Evolutionary conservation across 2,113 vertebrate species (phyloP).

Genomic region (Cyanoramphus novaezelandiae): DNA sequence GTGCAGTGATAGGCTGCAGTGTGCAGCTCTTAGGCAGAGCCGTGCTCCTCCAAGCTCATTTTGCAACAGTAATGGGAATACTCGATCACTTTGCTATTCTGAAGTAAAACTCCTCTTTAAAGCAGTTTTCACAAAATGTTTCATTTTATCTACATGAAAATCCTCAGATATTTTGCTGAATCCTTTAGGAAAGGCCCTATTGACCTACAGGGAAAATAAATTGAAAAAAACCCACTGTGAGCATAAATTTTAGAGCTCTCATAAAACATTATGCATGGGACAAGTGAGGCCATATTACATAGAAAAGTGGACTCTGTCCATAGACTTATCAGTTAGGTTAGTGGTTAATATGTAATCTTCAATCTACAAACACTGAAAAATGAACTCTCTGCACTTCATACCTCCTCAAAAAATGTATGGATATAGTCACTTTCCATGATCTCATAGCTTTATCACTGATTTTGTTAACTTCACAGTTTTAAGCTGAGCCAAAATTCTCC

Average conservation of each 20-base stretch:
- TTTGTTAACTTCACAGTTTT: neutral
- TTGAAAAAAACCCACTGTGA: neutral
- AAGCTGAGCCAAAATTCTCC: neutral
- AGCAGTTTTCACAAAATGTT: neutral
- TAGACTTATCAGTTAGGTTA: conserved; percentile 63
- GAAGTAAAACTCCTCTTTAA: neutral
- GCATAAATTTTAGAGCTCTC: conserved; percentile 45
- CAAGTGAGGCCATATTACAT: conserved; percentile 9
- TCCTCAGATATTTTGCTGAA: neutral
- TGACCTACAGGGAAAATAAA: conserved; percentile 27
- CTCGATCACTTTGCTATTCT: neutral
- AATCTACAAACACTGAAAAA: conserved; percentile 45
- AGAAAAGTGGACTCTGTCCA: conserved; percentile 58
- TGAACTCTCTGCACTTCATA: conserved; percentile 26
- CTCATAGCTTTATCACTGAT: neutral
- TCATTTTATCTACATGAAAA: neutral
- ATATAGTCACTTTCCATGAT: conserved; percentile 56
- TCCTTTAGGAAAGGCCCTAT: neutral
- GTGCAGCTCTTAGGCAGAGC: neutral
- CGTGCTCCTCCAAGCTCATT: neutral
- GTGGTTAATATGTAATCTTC: conserved; percentile 67
- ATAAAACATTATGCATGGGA: conserved; percentile 49
- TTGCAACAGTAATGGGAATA: neutral
- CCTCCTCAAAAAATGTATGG: conserved; percentile 37
- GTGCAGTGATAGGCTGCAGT: neutral